phyloP scores from a whole-genome alignment of 2,888 invertebrate genomes.

The Automeris io region DNA sequence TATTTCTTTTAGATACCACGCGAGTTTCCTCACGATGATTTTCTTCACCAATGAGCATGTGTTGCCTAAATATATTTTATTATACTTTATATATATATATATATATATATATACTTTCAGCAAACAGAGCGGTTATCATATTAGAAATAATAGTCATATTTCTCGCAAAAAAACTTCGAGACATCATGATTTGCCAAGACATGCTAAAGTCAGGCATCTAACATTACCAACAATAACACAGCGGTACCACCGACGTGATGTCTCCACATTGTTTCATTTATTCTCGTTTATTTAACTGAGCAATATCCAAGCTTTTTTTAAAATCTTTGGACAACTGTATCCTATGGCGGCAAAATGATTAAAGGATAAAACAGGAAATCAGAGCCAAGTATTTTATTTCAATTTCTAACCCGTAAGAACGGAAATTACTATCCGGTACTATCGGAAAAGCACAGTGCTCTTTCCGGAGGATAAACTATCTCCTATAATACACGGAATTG shows the following conservation, averaged over 20 bases:
- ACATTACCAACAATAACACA: conserved; percentile 16
- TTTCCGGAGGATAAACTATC: conserved; percentile 18
- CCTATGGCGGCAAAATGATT: neutral
- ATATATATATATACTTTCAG: too few species aligned
- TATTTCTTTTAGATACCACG: too few species aligned
- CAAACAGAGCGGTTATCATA: too few species aligned
- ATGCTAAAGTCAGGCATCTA: conserved; percentile 18
- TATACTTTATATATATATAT: too few species aligned
- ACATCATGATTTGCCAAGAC: conserved; percentile 3
- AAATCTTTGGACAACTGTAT: neutral
- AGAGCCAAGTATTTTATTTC: conserved; percentile 33
- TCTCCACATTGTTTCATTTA: conserved; percentile 21
- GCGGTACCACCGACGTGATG: conserved; percentile 16
- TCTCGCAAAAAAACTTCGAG: neutral
- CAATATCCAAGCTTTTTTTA: neutral
- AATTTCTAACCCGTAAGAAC: conserved; percentile 22
- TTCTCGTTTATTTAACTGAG: conserved; percentile 25
- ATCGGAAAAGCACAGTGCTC: conserved; percentile 18
- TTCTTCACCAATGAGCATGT: too few species aligned
- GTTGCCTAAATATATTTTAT: too few species aligned
- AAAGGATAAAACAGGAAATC: conserved; percentile 18
- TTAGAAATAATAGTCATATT: too few species aligned
- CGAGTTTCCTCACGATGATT: too few species aligned
- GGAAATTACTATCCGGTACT: conserved; percentile 44
- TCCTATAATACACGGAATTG: conserved; percentile 14